Percentiles rank a stretch among this genome's conserved stretches.
Evolutionary conservation across 2,113 vertebrate species (phyloP).

Genomic region (Phylloscopus trochiloides): DNA sequence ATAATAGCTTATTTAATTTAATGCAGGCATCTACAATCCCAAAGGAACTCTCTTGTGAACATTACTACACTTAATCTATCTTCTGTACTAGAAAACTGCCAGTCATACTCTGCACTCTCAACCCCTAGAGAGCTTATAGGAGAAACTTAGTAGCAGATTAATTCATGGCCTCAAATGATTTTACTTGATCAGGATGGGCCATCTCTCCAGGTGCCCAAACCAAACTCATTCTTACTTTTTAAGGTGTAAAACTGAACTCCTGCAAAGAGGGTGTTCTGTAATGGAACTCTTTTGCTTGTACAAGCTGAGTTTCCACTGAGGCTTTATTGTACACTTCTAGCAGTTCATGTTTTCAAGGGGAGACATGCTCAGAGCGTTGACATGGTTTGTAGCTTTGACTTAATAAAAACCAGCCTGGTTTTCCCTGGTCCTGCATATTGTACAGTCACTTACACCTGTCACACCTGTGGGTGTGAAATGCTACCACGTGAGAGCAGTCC

Average conservation of each 20-base stretch:
- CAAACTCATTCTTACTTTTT: neutral
- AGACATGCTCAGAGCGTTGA: neutral
- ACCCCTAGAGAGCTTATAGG: neutral
- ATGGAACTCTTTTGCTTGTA: neutral
- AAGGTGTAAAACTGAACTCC: neutral
- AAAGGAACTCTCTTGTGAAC: neutral
- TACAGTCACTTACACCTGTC: neutral
- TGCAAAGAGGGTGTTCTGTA: neutral
- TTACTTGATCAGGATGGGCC: neutral
- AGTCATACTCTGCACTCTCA: neutral
- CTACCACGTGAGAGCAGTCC: neutral
- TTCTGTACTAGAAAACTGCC: neutral
- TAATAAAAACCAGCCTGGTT: neutral
- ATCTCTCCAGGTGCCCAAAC: neutral
- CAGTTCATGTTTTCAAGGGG: neutral
- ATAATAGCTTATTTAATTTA: neutral
- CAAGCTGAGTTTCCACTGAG: neutral
- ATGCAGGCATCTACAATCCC: neutral
- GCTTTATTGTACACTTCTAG: neutral
- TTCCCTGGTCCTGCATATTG: neutral
- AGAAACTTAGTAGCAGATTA: neutral
- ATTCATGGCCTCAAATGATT: neutral
- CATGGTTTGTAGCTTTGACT: neutral
- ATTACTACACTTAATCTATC: neutral
- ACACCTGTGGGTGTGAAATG: conserved; percentile 5